phyloP scores from a whole-genome alignment of 1,140 invertebrate species.

The Tetramorium alpestre region DNA sequence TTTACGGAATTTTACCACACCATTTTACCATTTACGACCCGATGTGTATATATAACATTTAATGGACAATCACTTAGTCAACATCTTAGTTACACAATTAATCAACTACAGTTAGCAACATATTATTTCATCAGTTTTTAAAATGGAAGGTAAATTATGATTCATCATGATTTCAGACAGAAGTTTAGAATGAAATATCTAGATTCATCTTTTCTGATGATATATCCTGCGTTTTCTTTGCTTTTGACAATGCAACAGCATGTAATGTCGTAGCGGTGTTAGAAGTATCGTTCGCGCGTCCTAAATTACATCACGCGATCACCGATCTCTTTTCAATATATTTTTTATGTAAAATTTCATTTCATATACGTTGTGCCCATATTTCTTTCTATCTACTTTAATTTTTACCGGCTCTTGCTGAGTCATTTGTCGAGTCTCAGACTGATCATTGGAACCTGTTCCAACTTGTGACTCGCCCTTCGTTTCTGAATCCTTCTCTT shows the following conservation, averaged over 20 bases:
- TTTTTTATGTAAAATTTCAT: conserved; percentile 27
- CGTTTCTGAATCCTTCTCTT: conserved; percentile 73
- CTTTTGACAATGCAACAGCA: conserved; percentile 54
- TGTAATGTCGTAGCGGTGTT: conserved; percentile 45
- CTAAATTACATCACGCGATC: conserved; percentile 44
- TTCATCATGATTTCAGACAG: conserved; percentile 38
- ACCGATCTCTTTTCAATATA: conserved; percentile 26
- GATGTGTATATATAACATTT: conserved; percentile 52
- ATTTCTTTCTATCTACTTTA: conserved; percentile 73
- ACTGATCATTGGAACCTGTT: conserved; percentile 78
- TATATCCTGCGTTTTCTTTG: neutral
- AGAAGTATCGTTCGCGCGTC: conserved; percentile 37
- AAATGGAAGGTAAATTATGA: conserved; percentile 35
- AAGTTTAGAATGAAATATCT: neutral
- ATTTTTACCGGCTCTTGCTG: conserved; percentile 84
- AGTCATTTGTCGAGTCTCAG: conserved; percentile 77
- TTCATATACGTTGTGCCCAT: conserved; percentile 74
- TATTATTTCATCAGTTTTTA: conserved; percentile 46
- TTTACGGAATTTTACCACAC: conserved; percentile 62
- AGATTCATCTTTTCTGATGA: conserved; percentile 38
- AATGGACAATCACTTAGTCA: conserved; percentile 49
- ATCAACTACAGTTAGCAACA: conserved; percentile 42
- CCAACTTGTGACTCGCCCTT: conserved; percentile 75
- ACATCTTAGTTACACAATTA: conserved; percentile 45
- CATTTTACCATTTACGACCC: conserved; percentile 48